These are phyloP conservation scores for Chelonoidis abingdonii DNA, from an alignment of 2,113 vertebrate genomes.

Conservation along the genomic window DNA sequence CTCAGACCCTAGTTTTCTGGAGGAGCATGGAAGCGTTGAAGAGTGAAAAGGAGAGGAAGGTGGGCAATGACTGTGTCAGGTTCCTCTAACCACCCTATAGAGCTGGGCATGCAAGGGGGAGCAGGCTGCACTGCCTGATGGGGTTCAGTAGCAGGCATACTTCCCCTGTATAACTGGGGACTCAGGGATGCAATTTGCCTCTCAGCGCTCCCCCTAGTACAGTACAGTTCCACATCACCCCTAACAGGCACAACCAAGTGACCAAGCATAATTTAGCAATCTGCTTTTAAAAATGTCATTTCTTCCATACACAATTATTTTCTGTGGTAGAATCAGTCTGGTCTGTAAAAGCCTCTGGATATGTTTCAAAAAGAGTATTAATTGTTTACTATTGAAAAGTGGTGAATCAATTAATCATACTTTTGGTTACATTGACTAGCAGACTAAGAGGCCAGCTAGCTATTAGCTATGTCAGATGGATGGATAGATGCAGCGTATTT, in stretches of 20 bases:
- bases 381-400: neutral
- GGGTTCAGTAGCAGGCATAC: neutral
- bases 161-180: neutral
- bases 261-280: neutral
- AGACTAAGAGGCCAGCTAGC: too few species aligned
- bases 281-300: neutral
- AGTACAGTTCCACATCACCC: neutral
- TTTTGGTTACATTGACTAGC: neutral
- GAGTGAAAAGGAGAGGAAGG: neutral
- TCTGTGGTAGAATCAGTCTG: neutral
- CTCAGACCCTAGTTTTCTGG: neutral
- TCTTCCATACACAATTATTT: neutral
- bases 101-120: neutral
- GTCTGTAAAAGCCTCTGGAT: neutral
- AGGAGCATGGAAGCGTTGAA: neutral
- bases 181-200: neutral
- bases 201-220: neutral
- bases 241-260: neutral
- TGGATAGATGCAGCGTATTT: neutral
- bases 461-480: neutral
- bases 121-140: neutral
- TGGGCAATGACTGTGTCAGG: neutral
- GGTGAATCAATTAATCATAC: neutral
- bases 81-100: neutral
- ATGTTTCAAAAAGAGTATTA: neutral